These are phyloP conservation scores for Ascidia mentula DNA, from an alignment of 23 tunicate genomes.

Conservation along the genomic window DNA sequence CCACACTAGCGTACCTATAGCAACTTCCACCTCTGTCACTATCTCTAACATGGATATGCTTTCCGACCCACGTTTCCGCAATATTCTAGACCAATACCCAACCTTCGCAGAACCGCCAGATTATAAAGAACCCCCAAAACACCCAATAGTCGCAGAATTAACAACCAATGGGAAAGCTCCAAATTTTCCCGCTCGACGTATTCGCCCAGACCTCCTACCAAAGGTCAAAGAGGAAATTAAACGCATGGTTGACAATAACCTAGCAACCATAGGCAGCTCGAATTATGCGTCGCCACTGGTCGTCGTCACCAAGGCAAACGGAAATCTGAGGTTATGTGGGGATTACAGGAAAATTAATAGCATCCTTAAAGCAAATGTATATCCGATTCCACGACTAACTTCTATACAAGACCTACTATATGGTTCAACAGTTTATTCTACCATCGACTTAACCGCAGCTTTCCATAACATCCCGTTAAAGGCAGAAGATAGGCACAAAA, in stretches of 20 bases:
- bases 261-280: not conserved
- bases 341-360: not conserved
- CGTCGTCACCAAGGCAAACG: not conserved
- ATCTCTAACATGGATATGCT: not conserved
- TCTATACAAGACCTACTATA: not conserved
- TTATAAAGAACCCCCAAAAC: not conserved
- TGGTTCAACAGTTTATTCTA: not conserved
- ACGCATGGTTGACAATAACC: not conserved
- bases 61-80: not conserved
- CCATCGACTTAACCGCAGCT: not conserved
- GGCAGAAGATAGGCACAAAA: not conserved
- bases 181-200: not conserved
- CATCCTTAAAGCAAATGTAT: not conserved
- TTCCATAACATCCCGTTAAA: not conserved
- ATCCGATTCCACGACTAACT: not conserved
- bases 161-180: not conserved
- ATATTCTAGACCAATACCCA: not conserved
- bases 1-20: not conserved
- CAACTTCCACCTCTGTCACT: not conserved
- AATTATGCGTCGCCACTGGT: not conserved
- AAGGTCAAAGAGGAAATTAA: not conserved
- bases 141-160: not conserved
- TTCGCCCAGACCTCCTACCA: conserved; percentile 9
- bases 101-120: not conserved
- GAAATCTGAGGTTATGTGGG: not conserved